Evolutionary conservation across 2,888 invertebrate species (phyloP).

Genomic region (Drosophila atripex): DNA sequence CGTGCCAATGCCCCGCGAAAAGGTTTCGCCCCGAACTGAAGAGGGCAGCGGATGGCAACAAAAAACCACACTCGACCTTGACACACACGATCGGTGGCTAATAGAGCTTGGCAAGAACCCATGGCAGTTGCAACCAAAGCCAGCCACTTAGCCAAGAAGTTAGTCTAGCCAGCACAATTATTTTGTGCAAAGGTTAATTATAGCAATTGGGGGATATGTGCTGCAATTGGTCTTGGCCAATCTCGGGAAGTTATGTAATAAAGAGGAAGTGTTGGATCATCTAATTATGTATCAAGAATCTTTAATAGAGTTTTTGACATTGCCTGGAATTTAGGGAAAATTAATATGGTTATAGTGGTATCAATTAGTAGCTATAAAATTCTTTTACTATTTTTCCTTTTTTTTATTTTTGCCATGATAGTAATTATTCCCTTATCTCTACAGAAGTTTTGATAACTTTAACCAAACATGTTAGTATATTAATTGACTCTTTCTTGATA

Average conservation of each 20-base stretch:
- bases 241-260: slow-evolving; percentile 25
- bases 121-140: slow-evolving; percentile 40
- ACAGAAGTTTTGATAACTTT: neutral
- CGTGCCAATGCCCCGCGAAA: slow-evolving; percentile 50
- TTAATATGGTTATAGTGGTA: no score
- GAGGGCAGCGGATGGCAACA: slow-evolving; percentile 1
- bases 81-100: slow-evolving; percentile 51
- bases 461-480: neutral
- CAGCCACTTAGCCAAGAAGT: slow-evolving; percentile 30
- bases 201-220: slow-evolving; percentile 18
- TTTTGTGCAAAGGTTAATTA: slow-evolving; percentile 50
- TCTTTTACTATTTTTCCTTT: no score
- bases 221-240: slow-evolving; percentile 14
- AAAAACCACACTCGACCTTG: slow-evolving; percentile 57
- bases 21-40: slow-evolving; percentile 32
- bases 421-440: no score
- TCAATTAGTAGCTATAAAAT: no score
- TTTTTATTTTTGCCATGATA: no score
- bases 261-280: slow-evolving; percentile 16
- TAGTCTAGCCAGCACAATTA: slow-evolving; percentile 19
- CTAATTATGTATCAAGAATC: neutral
- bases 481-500: slow-evolving; percentile 8
- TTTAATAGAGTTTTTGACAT: neutral
- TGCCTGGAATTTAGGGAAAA: no score
- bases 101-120: slow-evolving; percentile 26